Evolutionary conservation across 53 echinoderm and acorn worm genomes (phyloP).

Genomic region (Paracentrotus lividus): DNA sequence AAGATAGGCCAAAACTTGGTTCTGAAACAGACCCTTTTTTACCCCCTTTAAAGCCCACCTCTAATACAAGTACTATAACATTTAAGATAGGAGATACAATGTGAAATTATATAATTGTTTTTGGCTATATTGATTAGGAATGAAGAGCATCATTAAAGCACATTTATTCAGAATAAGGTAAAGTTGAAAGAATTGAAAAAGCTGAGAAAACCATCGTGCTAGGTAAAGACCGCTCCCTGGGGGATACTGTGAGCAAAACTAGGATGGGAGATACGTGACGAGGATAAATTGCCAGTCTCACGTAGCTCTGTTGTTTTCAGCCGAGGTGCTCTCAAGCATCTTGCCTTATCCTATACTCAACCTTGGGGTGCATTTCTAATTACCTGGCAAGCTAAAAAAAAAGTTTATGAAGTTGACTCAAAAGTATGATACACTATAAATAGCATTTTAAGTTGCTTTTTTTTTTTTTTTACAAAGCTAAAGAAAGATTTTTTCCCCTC

Average conservation of each 20-base stretch:
- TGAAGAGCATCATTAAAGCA: not conserved
- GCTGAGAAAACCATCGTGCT: not conserved
- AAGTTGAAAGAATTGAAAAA: not conserved
- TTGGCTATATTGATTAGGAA: not conserved
- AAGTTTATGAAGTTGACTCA: not conserved
- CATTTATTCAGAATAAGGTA: not conserved
- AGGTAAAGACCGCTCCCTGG: not conserved
- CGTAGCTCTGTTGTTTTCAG: slow-evolving; percentile 30
- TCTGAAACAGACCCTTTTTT: too few relatives aligned
- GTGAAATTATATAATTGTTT: not conserved
- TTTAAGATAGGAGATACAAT: too few relatives aligned
- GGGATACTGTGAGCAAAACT: slow-evolving; percentile 26
- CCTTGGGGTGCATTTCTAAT: slow-evolving; percentile 19
- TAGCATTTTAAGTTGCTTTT: slow-evolving; percentile 8
- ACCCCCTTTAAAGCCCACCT: too few relatives aligned
- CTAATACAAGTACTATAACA: too few relatives aligned
- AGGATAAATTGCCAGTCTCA: slow-evolving; percentile 26
- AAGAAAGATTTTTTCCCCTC: slow-evolving; percentile 23
- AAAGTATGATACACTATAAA: slow-evolving; percentile 28
- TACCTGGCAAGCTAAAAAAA: slow-evolving; percentile 18
- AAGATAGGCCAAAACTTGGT: too few relatives aligned
- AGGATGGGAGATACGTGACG: slow-evolving; percentile 17
- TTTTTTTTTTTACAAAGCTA: not conserved
- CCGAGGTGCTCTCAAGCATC: not conserved
- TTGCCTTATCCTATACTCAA: not conserved